Conservation (phyloP, 1,140 invertebrate species). For the Drosophila kepulauana region DNA sequence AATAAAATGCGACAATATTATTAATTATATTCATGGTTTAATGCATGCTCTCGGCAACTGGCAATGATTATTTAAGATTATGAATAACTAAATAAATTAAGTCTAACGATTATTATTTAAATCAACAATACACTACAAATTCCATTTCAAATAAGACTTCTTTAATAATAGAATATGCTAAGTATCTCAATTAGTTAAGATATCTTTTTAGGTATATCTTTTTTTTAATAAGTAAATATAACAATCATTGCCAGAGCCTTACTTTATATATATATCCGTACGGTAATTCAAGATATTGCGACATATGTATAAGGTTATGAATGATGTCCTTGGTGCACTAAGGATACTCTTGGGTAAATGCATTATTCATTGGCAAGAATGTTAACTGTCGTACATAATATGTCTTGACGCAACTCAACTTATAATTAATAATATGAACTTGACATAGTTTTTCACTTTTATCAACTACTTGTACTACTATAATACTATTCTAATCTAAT, state of each 20-base stretch:
- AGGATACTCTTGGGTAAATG: constrained; percentile 3
- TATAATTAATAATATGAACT: constrained; percentile 2
- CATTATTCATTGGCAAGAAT: constrained; percentile 14
- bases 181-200: background rate
- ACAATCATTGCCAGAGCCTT: constrained; percentile 1
- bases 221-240: background rate
- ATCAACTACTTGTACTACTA: constrained; percentile 7
- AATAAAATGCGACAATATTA: background rate
- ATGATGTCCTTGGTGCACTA: background rate
- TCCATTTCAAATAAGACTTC: no score
- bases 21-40: background rate
- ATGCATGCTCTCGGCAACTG: constrained; percentile 15
- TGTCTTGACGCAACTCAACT: constrained; percentile 30
- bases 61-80: background rate
- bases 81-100: background rate
- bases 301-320: background rate
- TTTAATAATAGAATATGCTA: background rate
- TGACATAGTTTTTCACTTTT: constrained; percentile 34
- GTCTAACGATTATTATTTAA: no score
- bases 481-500: constrained; percentile 15
- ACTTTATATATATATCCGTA: background rate
- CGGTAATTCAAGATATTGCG: no score
- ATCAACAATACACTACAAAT: no score
- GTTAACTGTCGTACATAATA: constrained; percentile 31
- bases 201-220: background rate